Percentiles rank a stretch among this genome's conserved stretches.
Evolutionary conservation across 2,113 vertebrate species (phyloP).

Genomic region (Semnornis frantzii): DNA sequence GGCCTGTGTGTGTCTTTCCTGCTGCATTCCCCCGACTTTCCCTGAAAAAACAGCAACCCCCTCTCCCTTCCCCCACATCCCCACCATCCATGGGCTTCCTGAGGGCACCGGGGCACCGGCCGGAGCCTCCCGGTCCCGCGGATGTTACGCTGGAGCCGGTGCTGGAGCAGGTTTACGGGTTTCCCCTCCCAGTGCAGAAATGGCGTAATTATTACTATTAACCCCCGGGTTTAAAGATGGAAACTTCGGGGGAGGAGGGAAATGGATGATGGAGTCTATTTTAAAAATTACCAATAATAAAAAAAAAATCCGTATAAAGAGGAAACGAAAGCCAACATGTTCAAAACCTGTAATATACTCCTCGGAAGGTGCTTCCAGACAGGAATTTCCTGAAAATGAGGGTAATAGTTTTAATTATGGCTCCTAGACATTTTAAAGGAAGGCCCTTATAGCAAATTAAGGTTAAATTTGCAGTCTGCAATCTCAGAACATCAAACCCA

Average conservation of each 20-base stretch:
- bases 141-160: background rate
- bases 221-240: background rate
- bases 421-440: slow-evolving; percentile 69
- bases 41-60: background rate
- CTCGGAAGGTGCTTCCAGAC: slow-evolving; percentile 73
- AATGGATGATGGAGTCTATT: background rate
- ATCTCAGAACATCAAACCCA: slow-evolving; percentile 43
- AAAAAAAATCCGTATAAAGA: slow-evolving; percentile 38
- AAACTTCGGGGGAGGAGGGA: background rate
- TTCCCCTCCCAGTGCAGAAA: background rate
- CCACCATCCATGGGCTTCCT: background rate
- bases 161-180: background rate
- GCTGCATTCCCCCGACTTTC: background rate
- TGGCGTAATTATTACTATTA: background rate
- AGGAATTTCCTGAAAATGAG: slow-evolving; percentile 74
- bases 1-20: background rate
- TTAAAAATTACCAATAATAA: slow-evolving; percentile 25
- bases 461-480: slow-evolving; percentile 51
- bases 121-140: background rate
- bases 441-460: slow-evolving; percentile 57
- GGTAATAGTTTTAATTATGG: slow-evolving; percentile 71
- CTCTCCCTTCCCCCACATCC: background rate
- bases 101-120: background rate
- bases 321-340: slow-evolving; percentile 51
- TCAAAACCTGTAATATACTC: slow-evolving; percentile 58